Evolutionary conservation across 2,888 invertebrate species (phyloP).

Genomic region (Latheticus oryzae): DNA sequence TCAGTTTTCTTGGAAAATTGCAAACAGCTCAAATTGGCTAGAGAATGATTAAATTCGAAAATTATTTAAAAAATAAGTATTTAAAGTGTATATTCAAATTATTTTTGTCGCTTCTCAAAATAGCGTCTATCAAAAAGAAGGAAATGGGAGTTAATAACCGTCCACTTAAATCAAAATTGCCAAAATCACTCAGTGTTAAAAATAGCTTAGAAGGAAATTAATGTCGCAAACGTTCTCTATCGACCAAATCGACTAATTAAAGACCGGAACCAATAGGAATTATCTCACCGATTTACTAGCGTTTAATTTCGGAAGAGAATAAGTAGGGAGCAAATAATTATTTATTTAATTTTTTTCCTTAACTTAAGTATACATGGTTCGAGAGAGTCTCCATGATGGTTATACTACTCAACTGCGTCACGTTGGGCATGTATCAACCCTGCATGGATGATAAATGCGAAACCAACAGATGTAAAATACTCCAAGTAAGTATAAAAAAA

Average conservation of each 20-base stretch:
- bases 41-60: too few species aligned
- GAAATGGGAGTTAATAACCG: constrained; percentile 42
- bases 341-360: constrained; percentile 69
- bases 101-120: too few species aligned
- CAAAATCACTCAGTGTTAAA: constrained; percentile 35
- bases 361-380: constrained; percentile 86
- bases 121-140: constrained; percentile 30
- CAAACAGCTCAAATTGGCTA: too few species aligned
- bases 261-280: constrained; percentile 48
- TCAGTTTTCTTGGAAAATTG: too few species aligned
- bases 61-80: too few species aligned
- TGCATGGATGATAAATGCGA: constrained; percentile 95
- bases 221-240: constrained; percentile 43
- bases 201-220: constrained; percentile 47
- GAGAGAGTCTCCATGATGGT: constrained; percentile 98
- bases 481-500: constrained; percentile 77
- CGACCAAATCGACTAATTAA: constrained; percentile 46
- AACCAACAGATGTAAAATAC: constrained; percentile 88
- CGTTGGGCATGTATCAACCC: constrained; percentile 99
- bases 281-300: constrained; percentile 28
- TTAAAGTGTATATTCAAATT: too few species aligned
- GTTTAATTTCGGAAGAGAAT: background rate
- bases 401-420: constrained; percentile 97
- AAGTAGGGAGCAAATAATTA: background rate
- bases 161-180: constrained; percentile 37